Base-by-base conservation (phyloP, 2,797 vertebrate genomes). In the Valencia hispanica region DNA sequence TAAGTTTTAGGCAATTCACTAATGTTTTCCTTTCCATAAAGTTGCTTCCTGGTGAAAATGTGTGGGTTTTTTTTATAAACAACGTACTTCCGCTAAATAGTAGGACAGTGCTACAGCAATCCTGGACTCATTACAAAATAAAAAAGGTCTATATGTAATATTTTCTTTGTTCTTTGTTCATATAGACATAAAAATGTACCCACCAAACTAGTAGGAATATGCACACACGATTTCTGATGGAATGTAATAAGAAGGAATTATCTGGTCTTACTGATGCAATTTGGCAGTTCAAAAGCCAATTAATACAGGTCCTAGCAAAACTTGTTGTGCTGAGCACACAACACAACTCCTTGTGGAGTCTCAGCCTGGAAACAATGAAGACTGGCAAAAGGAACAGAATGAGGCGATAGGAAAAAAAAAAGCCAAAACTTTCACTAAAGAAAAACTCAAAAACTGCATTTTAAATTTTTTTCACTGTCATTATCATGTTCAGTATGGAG, bases 231-330 rank as follows among this genome's bases (percentile, higher is more conserved):
- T 48, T 70, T 70, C 30, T 47, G 47, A 17, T 34, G 48, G 48
- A 50, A 51, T 39, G 20, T 8, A 36, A 53, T 51, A n/a, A 36
- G 47, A 36, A 51, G 17, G 17, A 71, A 71, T 36, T 71, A 53
- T 71, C 22, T 39, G 47, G 22, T n/a, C 48, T 36, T n/a, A 68
- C 65, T 68, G 41, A 45, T 68, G 65, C 39, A 45, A 45, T n/a
- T 68, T 68, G 65, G 65, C 34, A 25, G 14, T n/a, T 55, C 48
- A 39, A 73, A 63, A 63, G 57, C 10, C 20, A 22, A 61, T 73
- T 73, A 15, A 15, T 34, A 45, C 48, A 20, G 7, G 55, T 61
- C 39, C n/a, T 48, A 73, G 45, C 41, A 73, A 22, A 41, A 57
- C 41, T 63, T 41, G 48, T 70, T 51, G 48, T 36, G 69, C 30